Percentiles rank a stretch among this genome's conserved stretches.
phyloP scores from a whole-genome alignment of 2,797 vertebrate species.

The Macrochelys suwanniensis region DNA sequence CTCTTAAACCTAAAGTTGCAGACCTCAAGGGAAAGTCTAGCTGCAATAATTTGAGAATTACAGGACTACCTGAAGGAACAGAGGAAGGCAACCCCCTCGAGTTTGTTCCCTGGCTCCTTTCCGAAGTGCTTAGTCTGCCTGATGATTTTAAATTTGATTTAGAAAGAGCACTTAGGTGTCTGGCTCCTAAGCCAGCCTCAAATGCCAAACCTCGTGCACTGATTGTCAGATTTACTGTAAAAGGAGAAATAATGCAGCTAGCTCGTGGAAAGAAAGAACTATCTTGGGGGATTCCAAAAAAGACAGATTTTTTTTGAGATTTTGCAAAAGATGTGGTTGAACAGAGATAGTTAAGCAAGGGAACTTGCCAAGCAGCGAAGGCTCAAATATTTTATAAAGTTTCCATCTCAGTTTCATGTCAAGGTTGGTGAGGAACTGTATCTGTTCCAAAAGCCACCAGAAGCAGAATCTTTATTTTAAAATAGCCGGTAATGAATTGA shows the following conservation, averaged over 20 bases:
- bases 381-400: background rate
- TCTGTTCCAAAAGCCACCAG: background rate
- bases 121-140: background rate
- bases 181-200: background rate
- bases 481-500: background rate
- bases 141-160: background rate
- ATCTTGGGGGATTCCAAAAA: background rate
- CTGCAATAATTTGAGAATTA: background rate
- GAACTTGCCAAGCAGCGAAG: background rate
- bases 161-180: background rate
- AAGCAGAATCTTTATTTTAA: background rate
- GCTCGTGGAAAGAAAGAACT: background rate
- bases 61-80: background rate
- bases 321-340: background rate
- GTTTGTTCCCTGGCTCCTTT: background rate
- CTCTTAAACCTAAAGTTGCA: background rate
- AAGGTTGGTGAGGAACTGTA: background rate
- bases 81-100: background rate
- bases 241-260: background rate
- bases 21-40: background rate
- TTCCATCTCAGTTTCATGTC: background rate
- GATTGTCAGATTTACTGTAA: background rate
- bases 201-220: background rate
- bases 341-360: background rate
- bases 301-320: background rate